Conservation (phyloP, 2,888 invertebrate genomes). For the Pollenia griseotomentosa region DNA sequence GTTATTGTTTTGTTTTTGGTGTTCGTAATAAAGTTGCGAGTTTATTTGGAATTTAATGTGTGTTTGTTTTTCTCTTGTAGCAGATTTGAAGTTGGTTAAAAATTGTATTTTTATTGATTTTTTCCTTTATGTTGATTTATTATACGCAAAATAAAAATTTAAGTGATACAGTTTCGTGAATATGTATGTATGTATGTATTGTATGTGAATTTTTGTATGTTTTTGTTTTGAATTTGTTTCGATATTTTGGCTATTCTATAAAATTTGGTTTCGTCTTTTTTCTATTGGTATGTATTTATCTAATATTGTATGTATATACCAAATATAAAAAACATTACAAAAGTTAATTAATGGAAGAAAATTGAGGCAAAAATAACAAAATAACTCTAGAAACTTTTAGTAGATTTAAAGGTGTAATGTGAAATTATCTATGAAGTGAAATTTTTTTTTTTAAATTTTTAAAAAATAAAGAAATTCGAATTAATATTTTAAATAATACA, state of each 20-base stretch:
- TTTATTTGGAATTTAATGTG: neutral
- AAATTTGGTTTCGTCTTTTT: neutral
- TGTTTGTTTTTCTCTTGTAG: neutral
- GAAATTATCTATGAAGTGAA: neutral
- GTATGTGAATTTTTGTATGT: neutral
- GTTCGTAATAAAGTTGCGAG: conserved; percentile 8
- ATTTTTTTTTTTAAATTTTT: neutral
- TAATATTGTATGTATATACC: no score
- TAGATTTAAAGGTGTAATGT: neutral
- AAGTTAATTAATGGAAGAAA: neutral
- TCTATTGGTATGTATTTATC: neutral
- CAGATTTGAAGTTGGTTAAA: conserved; percentile 6
- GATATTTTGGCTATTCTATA: conserved; percentile 31
- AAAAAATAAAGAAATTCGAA: no score
- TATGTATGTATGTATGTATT: neutral
- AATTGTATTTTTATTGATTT: conserved; percentile 56
- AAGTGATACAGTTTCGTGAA: neutral
- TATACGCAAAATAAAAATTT: conserved; percentile 15
- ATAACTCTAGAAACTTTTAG: neutral
- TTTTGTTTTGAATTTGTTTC: neutral
- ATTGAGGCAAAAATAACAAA: neutral
- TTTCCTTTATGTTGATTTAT: conserved; percentile 32
- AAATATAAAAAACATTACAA: neutral
- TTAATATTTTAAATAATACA: no score
- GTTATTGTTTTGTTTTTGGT: conserved; percentile 23